Conservation (phyloP, 2,888 invertebrate genomes). For the Aplocera efformata region DNA sequence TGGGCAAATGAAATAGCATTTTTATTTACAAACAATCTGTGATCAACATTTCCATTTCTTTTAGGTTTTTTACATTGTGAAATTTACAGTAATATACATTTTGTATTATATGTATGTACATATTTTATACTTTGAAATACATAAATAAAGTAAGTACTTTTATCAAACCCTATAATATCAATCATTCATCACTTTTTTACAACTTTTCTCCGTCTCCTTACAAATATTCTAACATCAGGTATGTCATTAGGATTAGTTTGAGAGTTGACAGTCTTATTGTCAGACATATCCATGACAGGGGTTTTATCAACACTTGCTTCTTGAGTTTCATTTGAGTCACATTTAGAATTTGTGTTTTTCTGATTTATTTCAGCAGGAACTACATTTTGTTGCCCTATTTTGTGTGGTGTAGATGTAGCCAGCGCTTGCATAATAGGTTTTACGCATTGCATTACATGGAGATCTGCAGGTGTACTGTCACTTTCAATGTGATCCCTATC, state of each 20-base stretch:
- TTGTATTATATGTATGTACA: too few relatives aligned
- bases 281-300: constrained; percentile 25
- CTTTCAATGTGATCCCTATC: not conserved
- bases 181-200: constrained; percentile 34
- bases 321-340: constrained; percentile 28
- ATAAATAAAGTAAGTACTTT: too few relatives aligned
- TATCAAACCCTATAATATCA: not conserved
- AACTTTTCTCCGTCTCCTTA: constrained; percentile 55
- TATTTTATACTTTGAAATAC: too few relatives aligned
- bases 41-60: too few relatives aligned
- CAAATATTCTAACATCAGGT: constrained; percentile 66
- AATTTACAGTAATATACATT: too few relatives aligned
- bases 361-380: constrained; percentile 10
- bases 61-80: too few relatives aligned
- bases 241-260: constrained; percentile 39
- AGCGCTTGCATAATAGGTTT: constrained; percentile 39
- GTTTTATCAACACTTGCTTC: constrained; percentile 18
- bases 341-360: constrained; percentile 24
- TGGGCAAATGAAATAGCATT: constrained; percentile 48
- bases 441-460: constrained; percentile 18
- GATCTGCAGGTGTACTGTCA: constrained; percentile 5
- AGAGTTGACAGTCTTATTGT: constrained; percentile 28
- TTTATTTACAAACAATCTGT: constrained; percentile 24
- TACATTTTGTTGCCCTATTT: constrained; percentile 25
- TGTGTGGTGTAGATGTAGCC: constrained; percentile 66